Conservation (phyloP, 1,140 invertebrate genomes). For the Trichonephila clavipes region DNA sequence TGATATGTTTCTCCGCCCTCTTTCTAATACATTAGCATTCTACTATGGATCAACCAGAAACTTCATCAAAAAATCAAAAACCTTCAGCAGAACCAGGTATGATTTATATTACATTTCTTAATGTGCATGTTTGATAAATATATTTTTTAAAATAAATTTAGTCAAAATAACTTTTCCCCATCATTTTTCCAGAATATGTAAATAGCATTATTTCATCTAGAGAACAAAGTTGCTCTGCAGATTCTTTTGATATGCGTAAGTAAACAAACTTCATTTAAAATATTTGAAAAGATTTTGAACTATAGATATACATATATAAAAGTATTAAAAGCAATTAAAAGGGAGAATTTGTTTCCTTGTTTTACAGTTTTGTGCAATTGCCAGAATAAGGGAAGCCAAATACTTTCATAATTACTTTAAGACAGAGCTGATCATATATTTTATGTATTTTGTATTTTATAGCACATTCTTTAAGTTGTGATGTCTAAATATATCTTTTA, state of each 20-base stretch:
- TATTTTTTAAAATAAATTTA: not conserved
- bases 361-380: no score
- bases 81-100: constrained; percentile 59
- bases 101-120: not conserved
- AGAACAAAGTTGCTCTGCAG: constrained; percentile 53
- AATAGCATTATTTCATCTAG: constrained; percentile 56
- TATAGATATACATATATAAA: no score
- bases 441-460: no score
- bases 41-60: constrained; percentile 3
- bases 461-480: no score
- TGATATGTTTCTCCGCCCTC: not conserved
- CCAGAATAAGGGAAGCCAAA: no score
- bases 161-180: not conserved
- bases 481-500: no score
- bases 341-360: no score
- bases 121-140: no score
- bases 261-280: not conserved
- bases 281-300: no score
- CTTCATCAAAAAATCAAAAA: constrained; percentile 62
- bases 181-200: constrained; percentile 64
- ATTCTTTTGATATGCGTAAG: constrained; percentile 73
- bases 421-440: no score
- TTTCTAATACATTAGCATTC: not conserved
- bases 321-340: no score
- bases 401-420: no score